Percentiles rank a stretch among this genome's conserved stretches.
phyloP scores from a whole-genome alignment of 2,888 invertebrate genomes.

The Hemaris fuciformis region DNA sequence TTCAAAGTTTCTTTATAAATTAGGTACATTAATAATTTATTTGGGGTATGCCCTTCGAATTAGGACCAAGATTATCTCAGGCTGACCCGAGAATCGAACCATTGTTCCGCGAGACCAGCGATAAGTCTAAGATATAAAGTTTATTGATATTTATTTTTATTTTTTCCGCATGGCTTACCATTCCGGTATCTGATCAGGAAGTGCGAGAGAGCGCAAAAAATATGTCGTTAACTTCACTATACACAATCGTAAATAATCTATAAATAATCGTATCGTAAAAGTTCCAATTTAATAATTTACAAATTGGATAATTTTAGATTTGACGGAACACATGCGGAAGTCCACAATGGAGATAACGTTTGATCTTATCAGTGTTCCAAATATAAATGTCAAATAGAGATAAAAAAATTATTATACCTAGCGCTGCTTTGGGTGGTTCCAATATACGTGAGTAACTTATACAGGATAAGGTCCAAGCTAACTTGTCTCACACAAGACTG shows the following conservation, averaged over 20 bases:
- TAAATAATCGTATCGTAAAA: neutral
- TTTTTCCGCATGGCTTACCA: neutral
- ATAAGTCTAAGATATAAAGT: too few species aligned
- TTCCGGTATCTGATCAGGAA: neutral
- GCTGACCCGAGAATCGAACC: too few species aligned
- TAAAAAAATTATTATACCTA: neutral
- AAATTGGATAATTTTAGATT: neutral
- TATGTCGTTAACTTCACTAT: neutral
- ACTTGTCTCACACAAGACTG: too few species aligned
- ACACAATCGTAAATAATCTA: neutral
- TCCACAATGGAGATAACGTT: neutral
- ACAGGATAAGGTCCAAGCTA: too few species aligned
- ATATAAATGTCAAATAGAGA: neutral
- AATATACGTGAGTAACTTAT: too few species aligned
- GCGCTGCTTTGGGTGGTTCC: neutral
- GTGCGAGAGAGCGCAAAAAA: neutral
- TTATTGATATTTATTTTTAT: too few species aligned
- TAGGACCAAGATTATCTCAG: too few species aligned
- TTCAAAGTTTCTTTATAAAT: too few species aligned
- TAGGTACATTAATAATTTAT: too few species aligned
- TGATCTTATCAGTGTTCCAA: neutral
- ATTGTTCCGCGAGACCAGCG: too few species aligned
- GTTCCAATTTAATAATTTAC: neutral
- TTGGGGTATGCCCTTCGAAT: too few species aligned
- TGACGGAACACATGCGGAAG: neutral